A percentile compares a stretch with the other conserved stretches of the same genome.
These are phyloP conservation scores for Acanthis flammea DNA, from an alignment of 2,797 vertebrate species.

Conservation along the genomic window DNA sequence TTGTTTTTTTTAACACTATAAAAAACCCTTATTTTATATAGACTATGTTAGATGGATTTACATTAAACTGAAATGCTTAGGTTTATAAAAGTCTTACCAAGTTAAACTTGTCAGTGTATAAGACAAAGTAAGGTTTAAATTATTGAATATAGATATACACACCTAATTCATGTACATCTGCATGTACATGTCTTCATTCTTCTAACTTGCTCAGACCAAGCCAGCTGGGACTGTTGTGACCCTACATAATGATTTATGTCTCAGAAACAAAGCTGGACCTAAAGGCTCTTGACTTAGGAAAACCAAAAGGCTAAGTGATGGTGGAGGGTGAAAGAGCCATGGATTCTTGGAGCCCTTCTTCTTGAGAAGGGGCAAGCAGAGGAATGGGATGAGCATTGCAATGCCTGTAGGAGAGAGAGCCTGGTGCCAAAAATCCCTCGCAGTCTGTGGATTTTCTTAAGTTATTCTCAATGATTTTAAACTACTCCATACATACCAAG, in stretches of 20 bases:
- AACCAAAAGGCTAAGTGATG: neutral
- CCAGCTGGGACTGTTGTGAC: neutral
- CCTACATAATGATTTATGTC: fast-evolving
- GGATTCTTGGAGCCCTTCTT: neutral
- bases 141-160: too few species aligned
- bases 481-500: neutral
- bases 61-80: neutral
- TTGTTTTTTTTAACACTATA: neutral
- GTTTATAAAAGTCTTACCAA: neutral
- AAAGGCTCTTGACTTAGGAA: neutral
- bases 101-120: neutral
- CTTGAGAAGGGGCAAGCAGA: neutral
- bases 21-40: neutral
- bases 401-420: neutral
- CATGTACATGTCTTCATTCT: neutral
- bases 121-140: neutral
- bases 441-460: neutral
- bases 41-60: neutral
- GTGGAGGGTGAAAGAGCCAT: neutral
- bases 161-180: neutral
- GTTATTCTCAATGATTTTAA: neutral
- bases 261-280: neutral
- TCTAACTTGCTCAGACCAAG: neutral
- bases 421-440: neutral
- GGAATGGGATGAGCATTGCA: neutral